phyloP scores from a whole-genome alignment of 2,113 vertebrate species.

The Pongo abelii region DNA sequence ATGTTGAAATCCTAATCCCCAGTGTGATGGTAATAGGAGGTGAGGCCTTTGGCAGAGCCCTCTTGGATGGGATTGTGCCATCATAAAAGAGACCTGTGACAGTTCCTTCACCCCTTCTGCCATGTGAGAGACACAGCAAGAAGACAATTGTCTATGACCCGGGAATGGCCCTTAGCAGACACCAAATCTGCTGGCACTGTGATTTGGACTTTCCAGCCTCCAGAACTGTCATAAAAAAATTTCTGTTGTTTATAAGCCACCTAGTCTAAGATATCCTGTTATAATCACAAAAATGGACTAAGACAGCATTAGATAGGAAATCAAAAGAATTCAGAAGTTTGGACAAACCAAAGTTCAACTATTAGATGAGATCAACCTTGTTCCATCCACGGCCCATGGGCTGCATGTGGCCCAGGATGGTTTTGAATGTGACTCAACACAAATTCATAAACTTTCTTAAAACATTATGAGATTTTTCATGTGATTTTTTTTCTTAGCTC shows the following conservation, averaged over 20 bases:
- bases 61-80: background rate
- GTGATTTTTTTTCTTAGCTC: no score
- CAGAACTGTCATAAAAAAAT: background rate
- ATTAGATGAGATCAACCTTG: background rate
- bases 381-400: no score
- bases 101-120: background rate
- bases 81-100: background rate
- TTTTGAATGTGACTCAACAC: no score
- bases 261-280: background rate
- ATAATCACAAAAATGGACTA: background rate
- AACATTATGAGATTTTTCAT: no score
- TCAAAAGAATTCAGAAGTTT: constrained; percentile 70
- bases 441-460: no score
- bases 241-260: background rate
- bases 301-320: constrained; percentile 42
- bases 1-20: background rate
- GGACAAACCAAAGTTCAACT: background rate
- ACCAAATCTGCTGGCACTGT: background rate
- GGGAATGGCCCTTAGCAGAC: background rate
- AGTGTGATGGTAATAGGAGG: background rate
- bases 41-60: background rate
- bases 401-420: no score
- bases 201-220: background rate
- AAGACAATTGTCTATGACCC: background rate
- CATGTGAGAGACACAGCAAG: background rate